Conservation (phyloP, 2,888 invertebrate genomes). For the Netelia melanura region DNA sequence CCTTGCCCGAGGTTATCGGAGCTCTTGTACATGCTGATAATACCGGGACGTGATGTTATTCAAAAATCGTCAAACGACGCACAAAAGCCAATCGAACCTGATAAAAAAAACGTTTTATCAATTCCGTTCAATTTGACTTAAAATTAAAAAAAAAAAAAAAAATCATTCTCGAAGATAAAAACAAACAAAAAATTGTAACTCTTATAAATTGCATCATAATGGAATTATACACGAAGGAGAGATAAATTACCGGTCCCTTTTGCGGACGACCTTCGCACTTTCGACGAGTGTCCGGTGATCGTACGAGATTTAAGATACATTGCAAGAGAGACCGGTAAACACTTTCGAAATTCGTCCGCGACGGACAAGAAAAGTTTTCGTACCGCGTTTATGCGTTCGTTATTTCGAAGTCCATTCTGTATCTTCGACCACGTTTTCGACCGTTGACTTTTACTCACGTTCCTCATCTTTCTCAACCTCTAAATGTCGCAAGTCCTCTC, state of each 20-base stretch:
- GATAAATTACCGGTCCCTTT: not conserved
- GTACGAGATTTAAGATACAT: constrained; percentile 17
- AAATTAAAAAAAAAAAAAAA: too few species aligned
- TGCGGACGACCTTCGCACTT: constrained; percentile 24
- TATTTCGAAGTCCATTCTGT: too few species aligned
- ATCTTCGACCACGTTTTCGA: not conserved
- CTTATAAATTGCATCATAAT: too few species aligned
- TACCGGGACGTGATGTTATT: not conserved
- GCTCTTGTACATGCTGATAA: not conserved
- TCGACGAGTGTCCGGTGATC: not conserved
- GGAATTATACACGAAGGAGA: not conserved
- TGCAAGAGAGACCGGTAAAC: constrained; percentile 2
- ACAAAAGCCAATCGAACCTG: too few species aligned
- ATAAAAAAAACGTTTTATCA: too few species aligned
- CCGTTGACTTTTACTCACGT: constrained; percentile 37
- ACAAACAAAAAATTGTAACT: too few species aligned
- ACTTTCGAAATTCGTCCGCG: constrained; percentile 37
- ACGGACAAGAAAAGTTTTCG: constrained; percentile 24
- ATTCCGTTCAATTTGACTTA: too few species aligned
- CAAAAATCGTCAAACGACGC: too few species aligned
- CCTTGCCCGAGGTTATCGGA: constrained; percentile 16
- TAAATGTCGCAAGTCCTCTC: constrained; percentile 26
- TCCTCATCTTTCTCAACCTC: constrained; percentile 43
- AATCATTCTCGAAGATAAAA: too few species aligned
- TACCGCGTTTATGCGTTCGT: constrained; percentile 1